Conservation (phyloP, 2,113 vertebrate species). For the Leptocoma aspasia region DNA sequence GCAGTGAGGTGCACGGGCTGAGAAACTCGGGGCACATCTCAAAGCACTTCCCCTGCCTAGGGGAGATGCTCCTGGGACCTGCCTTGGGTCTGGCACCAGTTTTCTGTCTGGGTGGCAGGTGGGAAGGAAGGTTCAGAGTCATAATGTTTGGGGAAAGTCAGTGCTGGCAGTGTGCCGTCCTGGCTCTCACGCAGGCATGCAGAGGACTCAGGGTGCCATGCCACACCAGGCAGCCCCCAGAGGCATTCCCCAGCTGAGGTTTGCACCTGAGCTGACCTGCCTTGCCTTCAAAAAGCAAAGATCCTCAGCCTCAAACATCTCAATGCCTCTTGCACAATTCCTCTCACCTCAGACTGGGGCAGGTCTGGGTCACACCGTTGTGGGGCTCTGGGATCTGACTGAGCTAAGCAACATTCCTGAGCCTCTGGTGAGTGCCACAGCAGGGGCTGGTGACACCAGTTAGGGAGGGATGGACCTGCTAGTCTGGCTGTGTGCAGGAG, state of each 20-base stretch:
- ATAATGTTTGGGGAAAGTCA: neutral
- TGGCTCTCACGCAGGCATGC: neutral
- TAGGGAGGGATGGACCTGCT: neutral
- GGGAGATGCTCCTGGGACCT: neutral
- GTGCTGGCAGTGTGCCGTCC: rapidly evolving
- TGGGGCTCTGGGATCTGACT: neutral
- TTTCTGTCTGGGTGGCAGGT: rapidly evolving
- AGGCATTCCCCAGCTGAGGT: neutral
- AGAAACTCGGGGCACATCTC: neutral
- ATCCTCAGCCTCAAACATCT: neutral
- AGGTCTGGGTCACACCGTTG: neutral
- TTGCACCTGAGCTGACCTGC: neutral
- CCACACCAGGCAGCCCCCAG: neutral
- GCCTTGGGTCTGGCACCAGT: neutral
- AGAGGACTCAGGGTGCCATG: neutral
- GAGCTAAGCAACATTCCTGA: neutral
- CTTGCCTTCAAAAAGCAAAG: neutral
- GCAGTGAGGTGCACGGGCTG: rapidly evolving
- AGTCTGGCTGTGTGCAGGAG: neutral
- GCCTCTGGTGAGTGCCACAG: neutral
- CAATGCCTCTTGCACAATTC: neutral
- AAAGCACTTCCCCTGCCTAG: neutral
- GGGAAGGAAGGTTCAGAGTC: neutral
- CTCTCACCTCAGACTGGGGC: rapidly evolving
- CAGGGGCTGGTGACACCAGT: neutral